Evolutionary conservation across 2,888 invertebrate genomes (phyloP), one percentile per base, ranked within the genome.

Genomic region (Drosophila monieri): DNA sequence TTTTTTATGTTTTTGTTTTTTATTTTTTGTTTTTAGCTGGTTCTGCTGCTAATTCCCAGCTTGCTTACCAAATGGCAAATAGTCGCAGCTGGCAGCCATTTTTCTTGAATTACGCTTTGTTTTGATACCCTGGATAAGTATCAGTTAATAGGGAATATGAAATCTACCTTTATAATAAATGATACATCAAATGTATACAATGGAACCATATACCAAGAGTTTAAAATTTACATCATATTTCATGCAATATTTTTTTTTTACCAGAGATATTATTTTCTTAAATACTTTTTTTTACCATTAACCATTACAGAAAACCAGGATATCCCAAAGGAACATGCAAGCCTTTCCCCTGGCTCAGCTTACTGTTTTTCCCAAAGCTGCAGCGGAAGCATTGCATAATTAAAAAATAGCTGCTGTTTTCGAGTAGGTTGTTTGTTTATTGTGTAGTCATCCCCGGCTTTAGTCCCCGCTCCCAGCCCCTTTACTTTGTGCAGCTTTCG

Each of bases 61-160:
- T 73, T 78, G 76, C 85, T 83, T 76, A 73, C 78, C 84, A 87
- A 81, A 84, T 87, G 85, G 81, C 85, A 78, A 49, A 68, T 62
- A 46, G 49, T 54, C 56, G 54, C 79, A 71, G 76, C 80, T 83
- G 80, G 77, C 73, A 76, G 71, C 72, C 87, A 80, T 84, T 80
- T 80, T 72, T 54, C 48, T 56, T 30, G 48, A 32, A 54, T 69
- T 68, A 37, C 43, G 30, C 39, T 39, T 41, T 71, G 27, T 46
- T 59, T 44, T 49, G 35, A 51, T 61, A 54, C 62, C 54, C 62
- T 49, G 43, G 23, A 23, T 35, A 35, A 35, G 46, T 25, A 30
- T 21, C 9, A 39, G 44, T 4, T 47, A 27, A 35, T 21, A 27
- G 27, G 27, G 32, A 32, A 10, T 14, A 37, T 14, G 1, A 9